Conservation (phyloP, 2,113 vertebrate genomes). For the Coracopsis vasa region DNA sequence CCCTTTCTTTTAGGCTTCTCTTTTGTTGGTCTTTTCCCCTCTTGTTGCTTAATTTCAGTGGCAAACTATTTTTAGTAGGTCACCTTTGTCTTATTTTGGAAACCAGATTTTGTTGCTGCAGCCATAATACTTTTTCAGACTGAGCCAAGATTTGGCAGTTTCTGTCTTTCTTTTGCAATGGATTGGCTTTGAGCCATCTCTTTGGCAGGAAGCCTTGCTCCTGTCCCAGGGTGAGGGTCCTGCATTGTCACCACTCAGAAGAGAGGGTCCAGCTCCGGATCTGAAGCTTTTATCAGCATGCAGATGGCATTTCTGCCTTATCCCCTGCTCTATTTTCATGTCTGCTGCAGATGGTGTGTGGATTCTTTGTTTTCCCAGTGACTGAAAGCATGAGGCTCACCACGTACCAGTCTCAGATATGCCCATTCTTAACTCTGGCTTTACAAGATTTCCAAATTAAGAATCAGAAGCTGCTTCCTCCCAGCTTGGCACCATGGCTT, state of each 20-base stretch:
- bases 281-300: neutral
- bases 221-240: neutral
- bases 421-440: neutral
- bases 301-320: neutral
- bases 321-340: neutral
- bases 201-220: neutral
- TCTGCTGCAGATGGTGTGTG: neutral
- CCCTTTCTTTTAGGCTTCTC: neutral
- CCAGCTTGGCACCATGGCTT: neutral
- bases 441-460: neutral
- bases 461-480: neutral
- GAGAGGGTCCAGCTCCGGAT: neutral
- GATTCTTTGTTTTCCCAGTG: neutral
- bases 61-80: neutral
- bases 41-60: neutral
- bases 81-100: neutral
- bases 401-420: neutral
- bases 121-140: neutral
- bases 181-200: neutral
- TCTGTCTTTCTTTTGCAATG: neutral
- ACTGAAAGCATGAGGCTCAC: neutral
- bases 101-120: neutral
- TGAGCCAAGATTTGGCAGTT: neutral
- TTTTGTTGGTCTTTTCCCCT: neutral
- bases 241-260: neutral